A percentile compares a stretch with the other conserved stretches of the same genome.
Conservation (phyloP, 2,113 vertebrate species). For the Gracilinanus agilis region DNA sequence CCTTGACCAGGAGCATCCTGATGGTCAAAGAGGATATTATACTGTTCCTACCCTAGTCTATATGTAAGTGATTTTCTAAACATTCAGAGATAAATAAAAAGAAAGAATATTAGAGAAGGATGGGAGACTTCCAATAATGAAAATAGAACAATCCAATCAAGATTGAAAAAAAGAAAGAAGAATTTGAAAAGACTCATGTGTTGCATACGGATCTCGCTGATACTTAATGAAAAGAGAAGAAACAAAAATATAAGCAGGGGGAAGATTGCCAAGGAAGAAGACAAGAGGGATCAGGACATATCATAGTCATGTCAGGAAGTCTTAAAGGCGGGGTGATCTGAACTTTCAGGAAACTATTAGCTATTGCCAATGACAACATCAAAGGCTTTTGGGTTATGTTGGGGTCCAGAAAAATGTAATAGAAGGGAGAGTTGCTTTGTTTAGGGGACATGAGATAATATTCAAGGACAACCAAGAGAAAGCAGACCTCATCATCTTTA, state of each 20-base stretch:
- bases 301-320: not conserved
- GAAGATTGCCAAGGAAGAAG: not conserved
- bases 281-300: not conserved
- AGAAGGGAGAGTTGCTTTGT: not conserved
- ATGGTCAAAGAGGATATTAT: not conserved
- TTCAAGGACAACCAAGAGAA: not conserved
- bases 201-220: not conserved
- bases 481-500: not conserved
- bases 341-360: not conserved
- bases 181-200: not conserved
- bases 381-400: not conserved
- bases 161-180: not conserved
- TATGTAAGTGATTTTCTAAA: not conserved
- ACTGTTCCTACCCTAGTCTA: not conserved
- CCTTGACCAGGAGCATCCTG: not conserved
- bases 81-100: not conserved
- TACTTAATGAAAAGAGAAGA: not conserved
- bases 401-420: not conserved
- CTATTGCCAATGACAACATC: not conserved
- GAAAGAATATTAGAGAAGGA: not conserved
- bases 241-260: not conserved
- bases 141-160: not conserved
- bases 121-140: not conserved
- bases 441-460: not conserved
- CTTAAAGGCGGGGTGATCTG: not conserved